Evolutionary conservation across 2,888 invertebrate species (phyloP), one percentile per base, ranked within the genome.

Genomic region (Lochmaea capreae): DNA sequence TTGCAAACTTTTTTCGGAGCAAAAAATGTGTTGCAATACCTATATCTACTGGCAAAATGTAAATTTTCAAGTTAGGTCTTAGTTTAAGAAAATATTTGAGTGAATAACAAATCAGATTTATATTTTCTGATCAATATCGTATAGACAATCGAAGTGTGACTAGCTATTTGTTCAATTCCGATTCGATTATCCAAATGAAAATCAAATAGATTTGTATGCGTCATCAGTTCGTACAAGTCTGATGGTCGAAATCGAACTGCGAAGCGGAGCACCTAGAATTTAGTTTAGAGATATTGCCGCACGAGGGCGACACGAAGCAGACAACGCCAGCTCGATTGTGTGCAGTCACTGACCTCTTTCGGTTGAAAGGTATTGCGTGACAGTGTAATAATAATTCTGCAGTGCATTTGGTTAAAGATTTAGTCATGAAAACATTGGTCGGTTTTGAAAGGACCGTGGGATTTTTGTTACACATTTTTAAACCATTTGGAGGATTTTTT

Each of bases 311-410:
- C 77, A 77, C 59, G 65, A 58, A 46, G 26, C 74, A 69, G 72
- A 58, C 67, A 62, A 63, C 66, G 76, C 71, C 75, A 75, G 54
- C 72, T 75, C 69, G 68, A 75, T 75, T 71, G 52, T 73, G 67
- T 69, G 71, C 77, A 78, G 77, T 78, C 77, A 78, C 77, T 78
- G 77, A 78, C 77, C 77, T 78, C 77, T 75, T 76, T 76, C 71
- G 77, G 59, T 67, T 71, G 67, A 69, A 77, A 74, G 71, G 74
- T 71, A 76, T 77, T 76, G 77, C 77, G 76, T 77, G 77, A 77
- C 72, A 72, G 62, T 69, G 61, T 65, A 65, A 71, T 65, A 54
- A 65, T 65, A 57, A 63, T 65, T 68, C 52, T 62, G 68, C 68
- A 68, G 67, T 67, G 58, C 43, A 67, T 67, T 67, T 61, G 58